A percentile compares a stretch with the other conserved stretches of the same genome.
Conservation (phyloP, 2,888 invertebrate genomes). For the Mamestra brassicae region DNA sequence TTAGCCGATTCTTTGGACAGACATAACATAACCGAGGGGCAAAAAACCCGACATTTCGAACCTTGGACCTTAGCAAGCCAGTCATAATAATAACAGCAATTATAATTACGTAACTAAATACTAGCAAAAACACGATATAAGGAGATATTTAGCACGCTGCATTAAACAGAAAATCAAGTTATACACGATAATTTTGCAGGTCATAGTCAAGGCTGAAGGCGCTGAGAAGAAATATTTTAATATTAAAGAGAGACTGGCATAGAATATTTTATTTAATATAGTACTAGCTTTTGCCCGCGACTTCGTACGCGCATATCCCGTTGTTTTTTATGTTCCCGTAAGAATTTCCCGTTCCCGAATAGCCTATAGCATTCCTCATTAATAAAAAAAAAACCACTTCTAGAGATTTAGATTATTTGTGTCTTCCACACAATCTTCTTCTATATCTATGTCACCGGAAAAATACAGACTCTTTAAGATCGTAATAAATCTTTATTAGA, state of each 20-base stretch:
- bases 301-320: too few relatives aligned
- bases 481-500: too few relatives aligned
- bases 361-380: too few relatives aligned
- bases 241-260: not conserved
- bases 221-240: not conserved
- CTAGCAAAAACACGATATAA: constrained; percentile 6
- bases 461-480: too few relatives aligned
- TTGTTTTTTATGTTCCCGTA: too few relatives aligned
- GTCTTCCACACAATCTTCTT: too few relatives aligned
- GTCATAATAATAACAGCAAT: constrained; percentile 30
- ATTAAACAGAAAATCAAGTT: constrained; percentile 10
- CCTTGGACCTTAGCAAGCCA: constrained; percentile 12
- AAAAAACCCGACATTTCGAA: not conserved
- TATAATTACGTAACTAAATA: constrained; percentile 25
- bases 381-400: too few relatives aligned
- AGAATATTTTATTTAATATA: not conserved
- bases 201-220: not conserved
- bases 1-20: too few relatives aligned
- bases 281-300: too few relatives aligned
- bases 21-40: not conserved
- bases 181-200: not conserved
- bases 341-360: too few relatives aligned
- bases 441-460: too few relatives aligned
- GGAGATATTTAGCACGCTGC: not conserved
- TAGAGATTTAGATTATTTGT: too few relatives aligned